Percentiles rank a stretch among this genome's conserved stretches.
Evolutionary conservation across 2,888 invertebrate species (phyloP).

Genomic region (Tenodera sinensis): DNA sequence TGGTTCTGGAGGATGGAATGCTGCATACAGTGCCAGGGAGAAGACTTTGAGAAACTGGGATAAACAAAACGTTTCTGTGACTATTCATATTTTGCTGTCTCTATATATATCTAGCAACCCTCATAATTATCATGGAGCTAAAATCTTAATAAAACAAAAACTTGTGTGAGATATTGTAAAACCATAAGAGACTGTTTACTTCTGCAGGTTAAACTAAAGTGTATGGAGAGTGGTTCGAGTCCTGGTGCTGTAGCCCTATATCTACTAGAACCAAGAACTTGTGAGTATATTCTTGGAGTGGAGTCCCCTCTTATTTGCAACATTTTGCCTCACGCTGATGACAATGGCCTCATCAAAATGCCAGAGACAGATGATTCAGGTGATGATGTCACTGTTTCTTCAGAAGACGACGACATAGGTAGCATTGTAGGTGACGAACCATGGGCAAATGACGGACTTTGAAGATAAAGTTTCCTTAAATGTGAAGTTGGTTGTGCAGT

Average conservation of each 20-base stretch:
- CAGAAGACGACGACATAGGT: conserved; percentile 32
- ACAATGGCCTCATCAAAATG: conserved; percentile 63
- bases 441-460: conserved; percentile 11
- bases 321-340: conserved; percentile 75
- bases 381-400: conserved; percentile 24
- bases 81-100: too few species aligned
- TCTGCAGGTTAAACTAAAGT: conserved; percentile 67
- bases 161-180: too few species aligned
- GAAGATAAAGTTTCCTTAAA: not conserved
- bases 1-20: too few species aligned
- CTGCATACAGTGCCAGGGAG: too few species aligned
- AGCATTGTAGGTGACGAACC: conserved; percentile 38
- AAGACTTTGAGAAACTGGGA: too few species aligned
- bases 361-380: not conserved
- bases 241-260: conserved; percentile 83
- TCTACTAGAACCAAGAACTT: conserved; percentile 85
- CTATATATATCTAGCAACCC: too few species aligned
- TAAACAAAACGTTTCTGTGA: too few species aligned
- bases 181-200: not conserved
- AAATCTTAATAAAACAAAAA: too few species aligned
- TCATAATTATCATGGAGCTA: too few species aligned
- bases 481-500: too few species aligned
- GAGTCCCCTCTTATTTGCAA: conserved; percentile 89
- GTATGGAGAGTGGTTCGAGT: conserved; percentile 65
- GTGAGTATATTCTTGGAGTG: conserved; percentile 92